Evolutionary conservation across 2,888 invertebrate species (phyloP).

Genomic region (Operophtera brumata): DNA sequence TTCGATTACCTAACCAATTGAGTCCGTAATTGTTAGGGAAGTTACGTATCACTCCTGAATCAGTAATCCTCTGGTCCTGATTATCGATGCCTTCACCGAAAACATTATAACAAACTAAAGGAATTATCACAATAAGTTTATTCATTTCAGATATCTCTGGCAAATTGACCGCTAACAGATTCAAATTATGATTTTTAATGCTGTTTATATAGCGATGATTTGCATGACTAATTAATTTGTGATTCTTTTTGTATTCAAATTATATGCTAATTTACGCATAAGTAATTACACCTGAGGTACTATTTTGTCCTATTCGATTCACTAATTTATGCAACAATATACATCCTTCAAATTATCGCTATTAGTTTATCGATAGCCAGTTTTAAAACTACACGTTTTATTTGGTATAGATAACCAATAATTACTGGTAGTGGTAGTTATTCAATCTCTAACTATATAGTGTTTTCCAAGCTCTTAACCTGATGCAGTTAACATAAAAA

Average conservation of each 20-base stretch:
- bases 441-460: too few relatives aligned
- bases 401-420: background rate
- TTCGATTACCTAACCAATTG: background rate
- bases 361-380: background rate
- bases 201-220: constrained; percentile 4
- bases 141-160: constrained; percentile 13
- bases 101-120: constrained; percentile 3
- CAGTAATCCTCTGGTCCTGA: background rate
- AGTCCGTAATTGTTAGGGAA: background rate
- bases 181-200: background rate
- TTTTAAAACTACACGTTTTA: background rate
- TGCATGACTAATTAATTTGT: constrained; percentile 13
- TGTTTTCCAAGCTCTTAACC: too few relatives aligned
- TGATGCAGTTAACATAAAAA: too few relatives aligned
- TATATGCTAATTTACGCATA: constrained; percentile 1
- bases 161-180: background rate
- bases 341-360: background rate
- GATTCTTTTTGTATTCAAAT: constrained; percentile 2
- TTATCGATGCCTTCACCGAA: background rate
- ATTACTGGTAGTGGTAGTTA: too few relatives aligned
- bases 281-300: constrained; percentile 1
- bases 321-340: background rate
- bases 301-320: background rate
- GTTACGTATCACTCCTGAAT: background rate
- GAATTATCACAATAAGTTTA: constrained; percentile 1